Base-by-base conservation (phyloP, 23 tunicate genomes). In the Halocynthia aurantium region DNA sequence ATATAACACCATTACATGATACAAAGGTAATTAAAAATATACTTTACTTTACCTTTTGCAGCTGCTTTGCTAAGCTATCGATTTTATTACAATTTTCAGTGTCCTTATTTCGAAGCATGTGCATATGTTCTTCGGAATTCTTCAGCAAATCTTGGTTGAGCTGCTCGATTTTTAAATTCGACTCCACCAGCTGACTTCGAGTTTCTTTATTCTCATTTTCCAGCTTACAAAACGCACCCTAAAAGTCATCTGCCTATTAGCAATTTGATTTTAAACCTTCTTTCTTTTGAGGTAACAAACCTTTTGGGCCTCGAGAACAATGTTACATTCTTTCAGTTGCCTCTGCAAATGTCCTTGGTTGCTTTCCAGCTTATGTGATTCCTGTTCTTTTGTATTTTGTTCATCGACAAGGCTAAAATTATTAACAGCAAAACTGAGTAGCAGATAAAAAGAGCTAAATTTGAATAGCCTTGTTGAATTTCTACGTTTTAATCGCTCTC, bases 271-370 rank as follows among this genome's bases (percentile, higher is more conserved):
- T 31, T 4, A 31, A 0, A 1, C 4, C 44, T 31, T 31, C 44
- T 31, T 31, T 31, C 44, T 31, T 31, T 31, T 31, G 44, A 31
- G 12, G 72, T 4, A 12, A 57, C 53, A 50, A 20, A 89, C 96
- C 85, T 89, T 83, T 75, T 89, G 96, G 8, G 86, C 96, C 11
- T 89, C 96, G 2, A 89, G 81, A 22, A 89, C 69, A 52, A 89
- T 69, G 60, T 84, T 89, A 68, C 88, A 89, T 75, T 84, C 81
- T 55, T 89, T 89, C 15, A 89, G 18, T 75, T 89, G 89, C 50
- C 69, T 84, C 57, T 76, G 61, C 49, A 89, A 62, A 15, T 83
- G 13, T 8, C 54, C 76, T 80, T 89, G 88, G 20, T 83, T 62
- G 57, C 60, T 70, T 8, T 82, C 82, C 53, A 84, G 31, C 20